Percentiles rank a stretch among this genome's conserved stretches.
These are phyloP conservation scores for Cephonodes hylas DNA, from an alignment of 2,888 invertebrate genomes.

Conservation along the genomic window DNA sequence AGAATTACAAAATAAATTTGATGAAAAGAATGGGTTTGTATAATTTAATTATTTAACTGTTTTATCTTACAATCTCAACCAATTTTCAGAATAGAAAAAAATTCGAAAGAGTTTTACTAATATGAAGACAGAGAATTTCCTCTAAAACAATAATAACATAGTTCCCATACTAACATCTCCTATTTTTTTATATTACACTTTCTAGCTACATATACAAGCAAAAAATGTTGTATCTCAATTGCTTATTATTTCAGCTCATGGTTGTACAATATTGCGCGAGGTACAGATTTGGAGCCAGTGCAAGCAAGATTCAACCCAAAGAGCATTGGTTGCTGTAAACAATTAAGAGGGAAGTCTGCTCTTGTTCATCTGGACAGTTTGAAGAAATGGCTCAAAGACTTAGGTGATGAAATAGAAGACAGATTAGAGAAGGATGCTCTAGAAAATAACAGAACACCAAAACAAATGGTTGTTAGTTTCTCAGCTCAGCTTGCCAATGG, in stretches of 20 bases:
- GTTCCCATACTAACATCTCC: no score
- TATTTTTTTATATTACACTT: no score
- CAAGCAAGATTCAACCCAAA: constrained; percentile 91
- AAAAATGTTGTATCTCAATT: no score
- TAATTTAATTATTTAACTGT: no score
- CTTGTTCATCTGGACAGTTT: constrained; percentile 84
- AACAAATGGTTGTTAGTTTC: constrained; percentile 88
- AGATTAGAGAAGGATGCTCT: constrained; percentile 89
- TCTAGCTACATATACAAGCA: no score
- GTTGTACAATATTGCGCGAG: constrained; percentile 92
- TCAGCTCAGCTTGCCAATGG: constrained; percentile 78
- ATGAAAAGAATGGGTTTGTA: constrained; percentile 92
- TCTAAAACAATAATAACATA: no score
- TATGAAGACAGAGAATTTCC: no score
- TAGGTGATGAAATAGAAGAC: constrained; percentile 91
- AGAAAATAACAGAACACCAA: constrained; percentile 91
- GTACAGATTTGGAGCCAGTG: constrained; percentile 94
- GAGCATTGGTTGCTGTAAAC: constrained; percentile 97
- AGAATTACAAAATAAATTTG: constrained; percentile 87
- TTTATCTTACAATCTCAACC: no score
- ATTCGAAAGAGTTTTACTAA: no score
- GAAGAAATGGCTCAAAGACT: constrained; percentile 89
- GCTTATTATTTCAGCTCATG: constrained; percentile 82
- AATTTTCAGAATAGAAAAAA: no score
- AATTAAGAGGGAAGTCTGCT: constrained; percentile 91